Evolutionary conservation across 1,140 invertebrate species (phyloP), one percentile per base, ranked within the genome.

Genomic region (Battus philenor): DNA sequence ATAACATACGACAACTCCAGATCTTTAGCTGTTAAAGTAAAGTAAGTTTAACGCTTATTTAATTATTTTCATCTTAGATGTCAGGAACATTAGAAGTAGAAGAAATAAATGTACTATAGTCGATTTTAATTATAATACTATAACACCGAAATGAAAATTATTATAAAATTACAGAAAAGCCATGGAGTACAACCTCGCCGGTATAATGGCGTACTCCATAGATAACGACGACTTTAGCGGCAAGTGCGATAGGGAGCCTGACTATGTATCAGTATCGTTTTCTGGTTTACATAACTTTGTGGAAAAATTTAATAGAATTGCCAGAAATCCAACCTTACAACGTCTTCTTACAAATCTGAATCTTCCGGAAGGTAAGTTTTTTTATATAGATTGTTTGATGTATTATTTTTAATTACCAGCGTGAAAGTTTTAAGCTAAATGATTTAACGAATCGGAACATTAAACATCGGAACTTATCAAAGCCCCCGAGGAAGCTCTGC

Each of bases 11-110:
- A 56, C 1, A 56, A 51, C 15, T 26, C 54, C 8, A 39, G 54
- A 15, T 51, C 54, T 9, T 29, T 51, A 13, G 54, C 48, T 1
- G 45, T 38, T 12, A 56, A 56, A 56, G 49, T 56, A 2, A 56
- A 47, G 54, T 56, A 48, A 41, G 49, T 47, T 9, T 6, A 22
- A 22, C 7, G 3, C 24, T 9, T 7, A 2, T 9, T 10, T 27
- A 27, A 9, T 27, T 2, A 1, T 9, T 26, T 26, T 27, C 10
- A 27, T n/a, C n/a, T n/a, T n/a, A n/a, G 7, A 9, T 6, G 5
- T 22, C 6, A 31, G 7, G 9, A 10, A 7, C 7, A 18, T 31
- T 22, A n/a, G n/a, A n/a, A n/a, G n/a, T n/a, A n/a, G n/a, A n/a
- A n/a, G n/a, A n/a, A n/a, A n/a, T n/a, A 24, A n/a, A 27, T 9